Evolutionary conservation across 1,140 invertebrate genomes (phyloP), one percentile per base, ranked within the genome.

Genomic region (Amyelois transitella): DNA sequence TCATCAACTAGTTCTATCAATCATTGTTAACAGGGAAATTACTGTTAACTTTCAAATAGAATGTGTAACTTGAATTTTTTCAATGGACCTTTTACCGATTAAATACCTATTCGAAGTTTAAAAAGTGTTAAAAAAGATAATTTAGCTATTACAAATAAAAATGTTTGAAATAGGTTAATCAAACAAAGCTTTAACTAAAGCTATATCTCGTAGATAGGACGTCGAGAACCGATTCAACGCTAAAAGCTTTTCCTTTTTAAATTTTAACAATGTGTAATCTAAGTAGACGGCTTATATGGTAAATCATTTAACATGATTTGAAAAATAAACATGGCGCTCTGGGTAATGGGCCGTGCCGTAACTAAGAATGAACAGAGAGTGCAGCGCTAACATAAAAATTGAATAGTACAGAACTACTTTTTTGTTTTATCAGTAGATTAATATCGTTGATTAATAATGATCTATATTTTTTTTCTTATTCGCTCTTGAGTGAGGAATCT

Each of bases 351-450:
- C 69, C 66, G 64, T 69, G 64, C 69, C 67, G 64, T 68, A 67
- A 74, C 71, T 73, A 73, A 66, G 70, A 73, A 75, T 72, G 73
- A 77, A 64, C 61, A 56, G 62, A 53, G 63, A 67, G 62, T 71
- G 65, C 62, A 69, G 45, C 60, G 56, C 60, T 14, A 53, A 58
- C 32, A 14, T 8, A 38, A 14, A 14, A 64, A 57, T 58, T 53
- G 49, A 38, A 50, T 44, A 52, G 43, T 53, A 14, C 32, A 38
- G 32, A 38, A 38, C n/a, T 38, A 38, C 4, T 1, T 12, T 14
- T 38, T 12, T 12, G 6, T 10, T 32, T 32, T 2, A 6, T 32
- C 2, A 2, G 7, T 32, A 32, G 1, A 32, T 32, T 10, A 12
- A 10, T 10, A 4, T 32, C n/a, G n/a, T n/a, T n/a, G n/a, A n/a